These are phyloP conservation scores for Nyctibius grandis DNA, from an alignment of 2,797 vertebrate genomes.

Conservation along the genomic window DNA sequence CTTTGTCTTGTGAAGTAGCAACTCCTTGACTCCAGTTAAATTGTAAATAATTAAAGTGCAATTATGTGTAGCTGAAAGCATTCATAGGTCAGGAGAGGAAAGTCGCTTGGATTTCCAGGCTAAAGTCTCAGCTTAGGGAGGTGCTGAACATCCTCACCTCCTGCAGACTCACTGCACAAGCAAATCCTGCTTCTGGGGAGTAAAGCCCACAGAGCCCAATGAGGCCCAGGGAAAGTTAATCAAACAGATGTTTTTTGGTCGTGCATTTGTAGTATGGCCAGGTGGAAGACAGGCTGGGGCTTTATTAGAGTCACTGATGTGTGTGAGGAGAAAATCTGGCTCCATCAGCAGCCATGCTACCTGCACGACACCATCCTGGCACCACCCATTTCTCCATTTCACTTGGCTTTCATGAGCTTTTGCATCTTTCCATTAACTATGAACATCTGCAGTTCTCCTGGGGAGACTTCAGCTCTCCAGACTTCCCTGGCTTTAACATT, in stretches of 20 bases:
- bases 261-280: not conserved
- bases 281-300: fast-evolving
- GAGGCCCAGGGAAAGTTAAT: not conserved
- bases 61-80: not conserved
- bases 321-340: not conserved
- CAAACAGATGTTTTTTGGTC: fast-evolving
- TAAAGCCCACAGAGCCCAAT: not conserved
- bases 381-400: not conserved
- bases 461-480: not conserved
- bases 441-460: not conserved
- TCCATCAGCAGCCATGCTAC: not conserved
- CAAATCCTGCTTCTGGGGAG: not conserved
- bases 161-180: not conserved
- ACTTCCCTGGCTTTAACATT: not conserved
- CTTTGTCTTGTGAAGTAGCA: not conserved
- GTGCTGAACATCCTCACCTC: not conserved
- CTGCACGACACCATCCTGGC: fast-evolving
- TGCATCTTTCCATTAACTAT: not conserved
- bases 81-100: not conserved
- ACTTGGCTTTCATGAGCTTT: not conserved
- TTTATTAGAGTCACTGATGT: not conserved
- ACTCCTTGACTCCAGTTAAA: not conserved
- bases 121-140: not conserved
- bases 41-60: not conserved
- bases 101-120: not conserved